Evolutionary conservation across 2,797 vertebrate species (phyloP).

Genomic region (Artibeus lituratus): DNA sequence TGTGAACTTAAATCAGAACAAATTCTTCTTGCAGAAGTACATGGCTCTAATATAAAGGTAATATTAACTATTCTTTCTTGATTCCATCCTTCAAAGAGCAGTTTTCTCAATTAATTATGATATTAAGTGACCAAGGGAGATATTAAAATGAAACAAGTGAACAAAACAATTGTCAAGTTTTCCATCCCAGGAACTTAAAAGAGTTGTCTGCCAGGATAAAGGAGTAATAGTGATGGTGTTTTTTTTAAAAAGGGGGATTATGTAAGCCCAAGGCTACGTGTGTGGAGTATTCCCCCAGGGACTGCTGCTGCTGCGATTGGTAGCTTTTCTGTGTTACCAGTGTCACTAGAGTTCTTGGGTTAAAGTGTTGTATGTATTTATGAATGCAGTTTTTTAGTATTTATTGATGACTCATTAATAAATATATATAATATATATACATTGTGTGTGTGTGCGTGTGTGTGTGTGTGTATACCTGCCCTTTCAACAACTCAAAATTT

Average conservation of each 20-base stretch:
- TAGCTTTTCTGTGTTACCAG: background rate
- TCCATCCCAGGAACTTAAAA: constrained; percentile 28
- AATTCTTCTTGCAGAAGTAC: constrained; percentile 96
- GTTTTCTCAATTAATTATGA: constrained; percentile 1
- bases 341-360: background rate
- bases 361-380: constrained; percentile 6
- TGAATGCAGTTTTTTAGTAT: background rate
- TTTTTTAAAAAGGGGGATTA: constrained; percentile 15
- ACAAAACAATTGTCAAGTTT: background rate
- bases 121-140: constrained; percentile 5
- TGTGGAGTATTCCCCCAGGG: background rate
- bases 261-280: background rate
- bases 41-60: constrained; percentile 98
- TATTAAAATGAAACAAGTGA: background rate
- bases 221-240: background rate
- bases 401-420: background rate
- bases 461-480: background rate
- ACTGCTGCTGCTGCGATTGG: background rate
- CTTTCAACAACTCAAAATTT: constrained; percentile 15
- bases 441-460: no score
- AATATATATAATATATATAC: no score
- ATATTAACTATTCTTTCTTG: background rate
- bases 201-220: background rate
- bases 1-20: constrained; percentile 96
- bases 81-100: constrained; percentile 14